A percentile compares a stretch with the other conserved stretches of the same genome.
phyloP scores from a whole-genome alignment of 2,888 invertebrate genomes.

The Hirtodrosophila alboralis region DNA sequence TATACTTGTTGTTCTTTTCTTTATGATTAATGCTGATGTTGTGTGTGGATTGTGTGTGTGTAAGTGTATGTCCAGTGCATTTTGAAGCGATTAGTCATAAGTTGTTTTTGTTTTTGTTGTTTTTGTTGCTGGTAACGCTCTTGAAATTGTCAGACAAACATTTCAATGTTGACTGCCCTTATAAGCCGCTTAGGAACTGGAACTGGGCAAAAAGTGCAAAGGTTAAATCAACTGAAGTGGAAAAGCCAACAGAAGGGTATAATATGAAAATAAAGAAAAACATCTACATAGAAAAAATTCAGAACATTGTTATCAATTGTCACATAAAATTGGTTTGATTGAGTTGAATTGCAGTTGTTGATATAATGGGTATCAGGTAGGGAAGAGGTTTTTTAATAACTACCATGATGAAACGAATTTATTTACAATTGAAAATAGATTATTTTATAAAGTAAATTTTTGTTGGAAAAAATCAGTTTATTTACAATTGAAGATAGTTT shows the following conservation, averaged over 20 bases:
- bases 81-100: conserved; percentile 62
- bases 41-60: conserved; percentile 16
- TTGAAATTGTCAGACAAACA: conserved; percentile 39
- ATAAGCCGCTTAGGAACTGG: conserved; percentile 51
- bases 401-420: background rate
- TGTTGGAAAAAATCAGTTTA: background rate
- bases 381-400: background rate
- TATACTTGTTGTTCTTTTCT: conserved; percentile 39
- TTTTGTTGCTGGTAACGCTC: conserved; percentile 24
- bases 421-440: conserved; percentile 1
- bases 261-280: too few relatives aligned
- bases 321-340: conserved; percentile 24
- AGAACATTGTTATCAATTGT: background rate
- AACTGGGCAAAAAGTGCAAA: conserved; percentile 44
- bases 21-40: conserved; percentile 46
- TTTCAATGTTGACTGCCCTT: conserved; percentile 36
- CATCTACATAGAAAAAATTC: background rate
- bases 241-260: conserved; percentile 35
- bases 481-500: too few relatives aligned
- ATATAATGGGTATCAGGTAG: conserved; percentile 20
- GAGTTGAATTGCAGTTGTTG: conserved; percentile 16
- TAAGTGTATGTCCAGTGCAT: conserved; percentile 48
- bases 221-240: conserved; percentile 43
- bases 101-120: conserved; percentile 13
- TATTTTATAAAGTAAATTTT: background rate